Conservation (phyloP, 1,140 invertebrate species). For the Harlomillsia oculata region DNA sequence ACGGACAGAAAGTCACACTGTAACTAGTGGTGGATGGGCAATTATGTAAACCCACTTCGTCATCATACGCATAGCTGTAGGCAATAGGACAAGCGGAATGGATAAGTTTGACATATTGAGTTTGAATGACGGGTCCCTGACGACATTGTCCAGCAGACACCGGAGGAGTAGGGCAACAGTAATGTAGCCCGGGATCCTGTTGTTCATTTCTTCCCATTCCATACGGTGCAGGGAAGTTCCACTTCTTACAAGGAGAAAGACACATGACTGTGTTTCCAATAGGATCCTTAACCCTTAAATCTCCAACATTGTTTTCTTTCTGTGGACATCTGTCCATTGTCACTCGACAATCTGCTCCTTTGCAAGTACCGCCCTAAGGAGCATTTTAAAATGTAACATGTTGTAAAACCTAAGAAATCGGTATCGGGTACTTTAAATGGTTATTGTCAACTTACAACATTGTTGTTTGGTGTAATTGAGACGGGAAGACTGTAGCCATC, state of each 20-base stretch:
- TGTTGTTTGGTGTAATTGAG: conserved; percentile 8
- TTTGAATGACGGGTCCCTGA: conserved; percentile 4
- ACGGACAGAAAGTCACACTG: conserved; percentile 11
- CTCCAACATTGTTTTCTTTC: conserved; percentile 6
- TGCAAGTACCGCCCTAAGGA: conserved; percentile 11
- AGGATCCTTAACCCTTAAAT: conserved; percentile 8
- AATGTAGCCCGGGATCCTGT: conserved; percentile 4
- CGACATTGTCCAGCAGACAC: conserved; percentile 8
- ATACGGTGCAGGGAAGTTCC: not conserved
- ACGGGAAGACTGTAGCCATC: conserved; percentile 25
- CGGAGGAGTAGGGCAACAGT: conserved; percentile 22
- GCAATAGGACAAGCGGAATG: conserved; percentile 20
- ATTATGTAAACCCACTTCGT: conserved; percentile 19
- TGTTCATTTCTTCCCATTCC: conserved; percentile 14
- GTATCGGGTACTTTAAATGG: no score
- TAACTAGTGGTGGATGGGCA: conserved; percentile 13
- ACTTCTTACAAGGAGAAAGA: conserved; percentile 23
- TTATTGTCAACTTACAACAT: not conserved
- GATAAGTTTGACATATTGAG: conserved; percentile 19
- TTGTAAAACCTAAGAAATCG: conserved; percentile 2
- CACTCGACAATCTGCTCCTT: not conserved
- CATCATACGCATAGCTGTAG: conserved; percentile 28
- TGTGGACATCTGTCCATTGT: not conserved
- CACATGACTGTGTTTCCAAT: conserved; percentile 10
- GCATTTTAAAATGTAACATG: not conserved